Conservation (phyloP, 1,140 invertebrate genomes). For the Hyles vespertilio region DNA sequence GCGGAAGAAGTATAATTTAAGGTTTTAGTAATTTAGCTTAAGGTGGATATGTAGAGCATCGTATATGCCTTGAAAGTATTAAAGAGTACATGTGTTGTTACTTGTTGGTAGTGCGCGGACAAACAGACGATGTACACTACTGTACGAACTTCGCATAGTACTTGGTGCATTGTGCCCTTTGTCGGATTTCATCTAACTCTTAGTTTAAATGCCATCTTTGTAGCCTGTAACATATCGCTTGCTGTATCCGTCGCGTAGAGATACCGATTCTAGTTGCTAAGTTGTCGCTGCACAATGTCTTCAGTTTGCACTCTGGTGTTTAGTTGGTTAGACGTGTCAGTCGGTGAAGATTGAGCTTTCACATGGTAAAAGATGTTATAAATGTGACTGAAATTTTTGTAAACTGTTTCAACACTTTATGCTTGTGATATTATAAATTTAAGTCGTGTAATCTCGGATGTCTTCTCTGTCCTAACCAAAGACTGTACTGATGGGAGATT, state of each 20-base stretch:
- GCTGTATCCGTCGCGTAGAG: slow-evolving; percentile 17
- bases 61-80: slow-evolving; percentile 72
- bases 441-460: slow-evolving; percentile 51
- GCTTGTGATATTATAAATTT: slow-evolving; percentile 71
- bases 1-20: neutral
- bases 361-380: slow-evolving; percentile 8
- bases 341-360: slow-evolving; percentile 6
- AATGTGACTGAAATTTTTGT: slow-evolving; percentile 53
- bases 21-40: slow-evolving; percentile 38
- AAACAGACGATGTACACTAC: slow-evolving; percentile 67
- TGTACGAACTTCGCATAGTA: slow-evolving; percentile 71
- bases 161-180: slow-evolving; percentile 63
- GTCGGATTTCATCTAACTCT: slow-evolving; percentile 40
- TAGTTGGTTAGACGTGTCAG: slow-evolving; percentile 21
- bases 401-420: slow-evolving; percentile 40
- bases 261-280: slow-evolving; percentile 11
- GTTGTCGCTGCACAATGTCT: slow-evolving; percentile 9
- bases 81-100: slow-evolving; percentile 63
- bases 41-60: slow-evolving; percentile 45
- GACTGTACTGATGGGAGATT: slow-evolving; percentile 62
- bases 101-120: slow-evolving; percentile 57
- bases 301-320: slow-evolving; percentile 28
- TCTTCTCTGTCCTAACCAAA: slow-evolving; percentile 71
- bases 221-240: slow-evolving; percentile 26
- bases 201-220: slow-evolving; percentile 25